Evolutionary conservation across 2,888 invertebrate genomes (phyloP), one percentile per base, ranked within the genome.

Genomic region (Endotricha flammealis): DNA sequence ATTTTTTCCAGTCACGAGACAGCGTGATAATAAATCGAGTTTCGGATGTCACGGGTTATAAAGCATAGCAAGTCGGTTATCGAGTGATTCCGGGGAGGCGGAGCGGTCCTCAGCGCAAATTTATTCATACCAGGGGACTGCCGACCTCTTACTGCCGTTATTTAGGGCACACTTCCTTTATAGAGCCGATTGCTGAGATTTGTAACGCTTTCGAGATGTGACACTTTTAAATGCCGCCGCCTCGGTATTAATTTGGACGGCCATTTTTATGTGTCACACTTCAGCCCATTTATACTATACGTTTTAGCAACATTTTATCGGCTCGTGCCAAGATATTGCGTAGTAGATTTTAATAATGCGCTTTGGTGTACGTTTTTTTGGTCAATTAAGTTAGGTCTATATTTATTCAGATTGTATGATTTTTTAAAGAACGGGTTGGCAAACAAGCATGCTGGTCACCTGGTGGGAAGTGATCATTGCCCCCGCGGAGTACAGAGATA

Each of bases 31-130:
- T 83, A 85, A 83, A 85, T 85, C 67, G 70, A 64, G 74, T 73
- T 76, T 78, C 85, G 86, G 86, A 85, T 80, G 81, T 82, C 74
- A 86, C 66, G 85, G 79, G 73, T 66, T 83, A 86, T 86, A 86
- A 86, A 83, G 73, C 86, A 78, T 80, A 82, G 82, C 77, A 75
- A 64, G 73, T 69, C 65, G 80, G 77, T 77, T 82, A 83, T 83
- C 81, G 79, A 80, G 76, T 66, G 71, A 74, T 72, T 85, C 83
- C 83, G 81, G 78, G 66, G 68, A 69, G 63, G 60, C 57, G 60
- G 64, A 57, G 59, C 58, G 59, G 53, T 58, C 50, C 53, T 50
- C 40, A 51, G 66, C 57, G 70, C 62, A 79, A 82, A 85, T 83
- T 78, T 86, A 86, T 85, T 83, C 85, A 82, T 72, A 70, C 71